These are phyloP conservation scores for Platanista minor DNA, from an alignment of 2,113 vertebrate species.

Conservation along the genomic window DNA sequence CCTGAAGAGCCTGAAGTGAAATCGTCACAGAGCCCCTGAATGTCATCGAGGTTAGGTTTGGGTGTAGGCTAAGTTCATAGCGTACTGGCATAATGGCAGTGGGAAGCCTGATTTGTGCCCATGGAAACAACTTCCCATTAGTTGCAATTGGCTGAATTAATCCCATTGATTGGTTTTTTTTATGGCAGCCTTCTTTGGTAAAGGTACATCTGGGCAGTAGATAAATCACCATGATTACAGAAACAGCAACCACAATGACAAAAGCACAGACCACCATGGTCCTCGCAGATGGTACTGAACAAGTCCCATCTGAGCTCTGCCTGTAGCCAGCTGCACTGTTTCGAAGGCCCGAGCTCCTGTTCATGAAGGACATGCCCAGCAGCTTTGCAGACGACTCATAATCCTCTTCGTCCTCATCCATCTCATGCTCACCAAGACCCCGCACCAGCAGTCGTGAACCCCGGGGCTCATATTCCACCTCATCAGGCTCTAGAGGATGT, in stretches of 20 bases:
- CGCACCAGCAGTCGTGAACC: conserved; percentile 94
- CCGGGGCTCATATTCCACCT: conserved; percentile 91
- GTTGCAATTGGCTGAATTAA: conserved; percentile 86
- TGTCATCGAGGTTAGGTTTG: conserved; percentile 87
- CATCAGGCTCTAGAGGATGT: conserved; percentile 95
- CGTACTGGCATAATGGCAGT: conserved; percentile 84
- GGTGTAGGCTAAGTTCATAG: conserved; percentile 88
- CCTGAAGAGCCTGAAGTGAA: conserved; percentile 80
- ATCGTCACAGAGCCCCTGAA: conserved; percentile 88
- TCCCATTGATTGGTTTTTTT: conserved; percentile 80
- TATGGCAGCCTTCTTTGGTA: conserved; percentile 93
- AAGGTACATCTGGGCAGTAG: conserved; percentile 93
- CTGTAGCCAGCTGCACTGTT: conserved; percentile 83
- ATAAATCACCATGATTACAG: conserved; percentile 89
- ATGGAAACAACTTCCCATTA: conserved; percentile 90
- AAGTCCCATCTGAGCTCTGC: conserved; percentile 82
- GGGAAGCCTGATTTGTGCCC: conserved; percentile 89
- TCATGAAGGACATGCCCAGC: conserved; percentile 98
- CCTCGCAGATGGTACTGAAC: conserved; percentile 84
- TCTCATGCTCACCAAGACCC: conserved; percentile 93
- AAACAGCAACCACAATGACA: conserved; percentile 85
- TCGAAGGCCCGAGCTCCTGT: conserved; percentile 89
- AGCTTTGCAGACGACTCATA: conserved; percentile 95
- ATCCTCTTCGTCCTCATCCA: conserved; percentile 97
- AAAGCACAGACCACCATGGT: conserved; percentile 86